Percentiles rank a stretch among this genome's conserved stretches.
These are phyloP conservation scores for Strix aluco DNA, from an alignment of 2,113 vertebrate genomes.

Conservation along the genomic window DNA sequence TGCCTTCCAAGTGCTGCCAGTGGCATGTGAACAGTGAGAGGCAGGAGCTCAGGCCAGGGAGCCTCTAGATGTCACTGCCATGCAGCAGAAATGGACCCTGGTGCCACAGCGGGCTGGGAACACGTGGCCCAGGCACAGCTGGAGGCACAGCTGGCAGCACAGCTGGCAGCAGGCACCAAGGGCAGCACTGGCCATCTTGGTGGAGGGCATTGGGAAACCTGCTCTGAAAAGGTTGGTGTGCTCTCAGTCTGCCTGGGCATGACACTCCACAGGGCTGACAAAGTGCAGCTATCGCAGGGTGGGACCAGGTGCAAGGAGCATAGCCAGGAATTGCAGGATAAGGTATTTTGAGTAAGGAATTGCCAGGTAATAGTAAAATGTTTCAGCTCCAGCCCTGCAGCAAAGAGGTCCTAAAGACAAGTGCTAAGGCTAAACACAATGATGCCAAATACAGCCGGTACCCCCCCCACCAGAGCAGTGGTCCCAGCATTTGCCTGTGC, in stretches of 20 bases:
- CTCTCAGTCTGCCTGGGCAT: background rate
- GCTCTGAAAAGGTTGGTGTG: background rate
- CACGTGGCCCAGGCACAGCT: background rate
- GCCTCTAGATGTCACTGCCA: conserved; percentile 69
- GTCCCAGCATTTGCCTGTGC: background rate
- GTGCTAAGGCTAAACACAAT: accelerated
- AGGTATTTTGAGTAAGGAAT: accelerated
- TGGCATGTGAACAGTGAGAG: background rate
- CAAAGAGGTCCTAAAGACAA: background rate
- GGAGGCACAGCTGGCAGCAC: background rate
- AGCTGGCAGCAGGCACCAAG: background rate
- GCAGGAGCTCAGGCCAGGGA: background rate
- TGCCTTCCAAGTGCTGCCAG: background rate
- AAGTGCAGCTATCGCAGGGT: background rate
- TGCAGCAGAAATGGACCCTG: background rate
- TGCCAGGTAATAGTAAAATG: background rate
- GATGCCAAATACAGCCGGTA: background rate
- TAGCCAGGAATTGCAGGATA: background rate
- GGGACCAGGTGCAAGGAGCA: background rate
- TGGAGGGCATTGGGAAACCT: background rate
- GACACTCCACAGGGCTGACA: background rate
- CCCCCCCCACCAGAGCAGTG: background rate
- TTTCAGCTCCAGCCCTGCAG: background rate
- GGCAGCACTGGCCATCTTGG: background rate
- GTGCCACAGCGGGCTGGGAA: background rate